phyloP scores from a whole-genome alignment of 2,888 invertebrate genomes.

The Drosophila lacicola region DNA sequence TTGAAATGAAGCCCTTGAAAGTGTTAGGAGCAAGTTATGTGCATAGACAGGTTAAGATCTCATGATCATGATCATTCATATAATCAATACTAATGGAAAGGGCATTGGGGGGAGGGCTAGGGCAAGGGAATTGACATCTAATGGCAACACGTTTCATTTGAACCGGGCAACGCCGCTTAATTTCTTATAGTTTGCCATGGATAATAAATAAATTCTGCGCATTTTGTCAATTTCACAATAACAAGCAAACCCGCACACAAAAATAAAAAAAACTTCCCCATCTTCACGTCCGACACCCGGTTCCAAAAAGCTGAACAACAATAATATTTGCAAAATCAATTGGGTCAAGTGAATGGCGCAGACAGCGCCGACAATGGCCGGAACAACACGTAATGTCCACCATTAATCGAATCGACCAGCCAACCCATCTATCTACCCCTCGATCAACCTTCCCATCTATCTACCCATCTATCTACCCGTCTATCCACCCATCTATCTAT shows the following conservation, averaged over 20 bases:
- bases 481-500: neutral
- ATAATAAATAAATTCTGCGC: constrained; percentile 5
- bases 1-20: too few species aligned
- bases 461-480: neutral
- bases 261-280: neutral
- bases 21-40: too few species aligned
- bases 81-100: too few species aligned
- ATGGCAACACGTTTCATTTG: too few species aligned
- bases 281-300: neutral
- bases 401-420: constrained; percentile 33
- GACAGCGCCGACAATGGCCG: constrained; percentile 29
- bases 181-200: too few species aligned
- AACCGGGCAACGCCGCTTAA: too few species aligned
- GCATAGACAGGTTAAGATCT: too few species aligned
- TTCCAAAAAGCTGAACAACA: constrained; percentile 15
- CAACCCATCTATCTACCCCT: neutral
- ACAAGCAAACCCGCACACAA: constrained; percentile 1
- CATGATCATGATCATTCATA: too few species aligned
- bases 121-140: too few species aligned
- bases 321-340: constrained; percentile 74
- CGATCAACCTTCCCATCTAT: neutral
- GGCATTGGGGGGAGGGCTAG: too few species aligned
- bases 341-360: constrained; percentile 67
- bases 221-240: constrained; percentile 15
- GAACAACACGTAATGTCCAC: constrained; percentile 55